Conservation (phyloP, 2,113 vertebrate genomes). For the Dicentrarchus labrax region DNA sequence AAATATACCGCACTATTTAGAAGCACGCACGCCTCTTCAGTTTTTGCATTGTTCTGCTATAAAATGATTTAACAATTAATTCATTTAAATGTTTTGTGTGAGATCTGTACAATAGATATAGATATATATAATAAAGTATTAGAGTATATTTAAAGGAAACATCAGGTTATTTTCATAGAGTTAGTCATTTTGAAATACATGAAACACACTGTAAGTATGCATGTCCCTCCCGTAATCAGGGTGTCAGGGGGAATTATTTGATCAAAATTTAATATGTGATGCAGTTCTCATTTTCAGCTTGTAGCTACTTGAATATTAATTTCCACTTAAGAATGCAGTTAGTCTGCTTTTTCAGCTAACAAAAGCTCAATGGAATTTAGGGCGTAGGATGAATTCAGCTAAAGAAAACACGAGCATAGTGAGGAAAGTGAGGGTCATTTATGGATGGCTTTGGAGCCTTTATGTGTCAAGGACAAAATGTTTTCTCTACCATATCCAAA, state of each 20-base stretch:
- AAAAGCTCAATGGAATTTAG: slow-evolving; percentile 11
- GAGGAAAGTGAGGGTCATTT: background rate
- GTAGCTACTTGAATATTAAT: slow-evolving; percentile 39
- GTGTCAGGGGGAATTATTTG: slow-evolving; percentile 4
- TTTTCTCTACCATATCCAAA: background rate
- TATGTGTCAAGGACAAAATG: background rate
- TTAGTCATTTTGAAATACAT: background rate
- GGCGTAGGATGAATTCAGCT: slow-evolving; percentile 5
- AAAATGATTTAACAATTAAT: background rate
- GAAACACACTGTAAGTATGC: background rate
- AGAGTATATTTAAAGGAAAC: background rate
- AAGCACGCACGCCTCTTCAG: background rate
- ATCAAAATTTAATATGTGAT: slow-evolving; percentile 18
- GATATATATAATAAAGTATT: background rate
- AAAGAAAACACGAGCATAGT: background rate
- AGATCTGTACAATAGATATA: background rate
- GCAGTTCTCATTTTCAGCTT: slow-evolving; percentile 19
- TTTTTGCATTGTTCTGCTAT: background rate
- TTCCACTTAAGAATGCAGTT: slow-evolving; percentile 19
- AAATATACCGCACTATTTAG: slow-evolving; percentile 8
- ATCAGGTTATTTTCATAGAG: background rate
- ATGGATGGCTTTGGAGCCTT: background rate
- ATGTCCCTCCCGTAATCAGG: background rate
- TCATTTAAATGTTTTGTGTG: background rate
- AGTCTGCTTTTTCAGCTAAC: background rate